Conservation (phyloP, 2,113 vertebrate species). For the Rhagologus leucostigma region DNA sequence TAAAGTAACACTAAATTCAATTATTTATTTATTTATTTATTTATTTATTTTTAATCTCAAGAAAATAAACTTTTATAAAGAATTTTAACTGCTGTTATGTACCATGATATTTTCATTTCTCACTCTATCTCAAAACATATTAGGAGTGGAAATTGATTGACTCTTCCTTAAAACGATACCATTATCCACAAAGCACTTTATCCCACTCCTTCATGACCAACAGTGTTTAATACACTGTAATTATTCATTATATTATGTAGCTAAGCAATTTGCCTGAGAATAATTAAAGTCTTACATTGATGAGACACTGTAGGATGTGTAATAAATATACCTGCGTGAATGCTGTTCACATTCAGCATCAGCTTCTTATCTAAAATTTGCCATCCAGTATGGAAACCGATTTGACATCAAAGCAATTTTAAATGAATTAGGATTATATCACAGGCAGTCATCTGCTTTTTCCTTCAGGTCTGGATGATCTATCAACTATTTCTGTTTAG, state of each 20-base stretch:
- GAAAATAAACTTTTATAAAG: background rate
- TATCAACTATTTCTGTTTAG: background rate
- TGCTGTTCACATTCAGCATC: background rate
- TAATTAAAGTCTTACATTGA: background rate
- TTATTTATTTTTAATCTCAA: background rate
- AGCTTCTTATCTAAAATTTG: background rate
- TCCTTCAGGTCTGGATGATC: background rate
- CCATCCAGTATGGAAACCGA: background rate
- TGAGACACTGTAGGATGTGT: background rate
- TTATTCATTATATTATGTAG: background rate
- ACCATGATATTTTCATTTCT: background rate
- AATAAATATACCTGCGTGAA: background rate
- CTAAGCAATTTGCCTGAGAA: background rate
- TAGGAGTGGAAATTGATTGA: background rate
- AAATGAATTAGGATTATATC: background rate
- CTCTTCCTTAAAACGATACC: background rate
- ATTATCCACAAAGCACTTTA: background rate
- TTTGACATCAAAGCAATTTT: background rate
- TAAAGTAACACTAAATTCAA: background rate
- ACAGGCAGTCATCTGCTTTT: background rate
- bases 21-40: background rate
- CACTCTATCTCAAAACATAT: fast-evolving
- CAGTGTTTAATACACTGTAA: background rate
- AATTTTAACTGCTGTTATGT: background rate
- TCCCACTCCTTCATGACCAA: background rate